phyloP scores from a whole-genome alignment of 1,140 invertebrate species.

The Anastrepha ludens region DNA sequence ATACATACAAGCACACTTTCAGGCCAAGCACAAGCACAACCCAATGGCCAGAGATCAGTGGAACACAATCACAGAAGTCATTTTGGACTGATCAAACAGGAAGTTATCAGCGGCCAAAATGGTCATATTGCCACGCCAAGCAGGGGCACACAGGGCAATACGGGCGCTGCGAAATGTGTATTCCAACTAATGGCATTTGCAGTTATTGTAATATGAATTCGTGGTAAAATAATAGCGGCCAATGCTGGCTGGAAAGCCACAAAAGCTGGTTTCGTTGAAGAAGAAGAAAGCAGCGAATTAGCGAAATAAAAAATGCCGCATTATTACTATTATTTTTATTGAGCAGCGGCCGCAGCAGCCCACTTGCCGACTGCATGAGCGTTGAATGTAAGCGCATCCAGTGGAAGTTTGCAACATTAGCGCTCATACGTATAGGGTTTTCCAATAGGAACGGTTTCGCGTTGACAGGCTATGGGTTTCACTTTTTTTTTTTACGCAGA shows the following conservation, averaged over 20 bases:
- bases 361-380: slow-evolving; percentile 9
- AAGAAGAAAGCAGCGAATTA: neutral
- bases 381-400: neutral
- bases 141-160: neutral
- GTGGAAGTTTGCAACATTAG: slow-evolving; percentile 14
- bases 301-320: slow-evolving; percentile 25
- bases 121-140: slow-evolving; percentile 19
- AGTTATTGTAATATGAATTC: slow-evolving; percentile 31
- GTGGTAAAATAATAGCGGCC: neutral
- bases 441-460: no score
- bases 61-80: slow-evolving; percentile 37
- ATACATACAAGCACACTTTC: neutral
- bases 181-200: slow-evolving; percentile 17
- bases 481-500: no score
- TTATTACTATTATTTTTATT: slow-evolving; percentile 40
- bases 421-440: neutral
- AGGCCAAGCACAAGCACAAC: neutral
- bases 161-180: neutral
- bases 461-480: no score
- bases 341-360: slow-evolving; percentile 1
- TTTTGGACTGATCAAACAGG: slow-evolving; percentile 27
- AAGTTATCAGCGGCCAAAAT: slow-evolving; percentile 37
- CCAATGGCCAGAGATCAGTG: slow-evolving; percentile 31
- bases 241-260: no score
- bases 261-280: neutral